These are phyloP conservation scores for Lasioglossum calceatum DNA, from an alignment of 2,888 invertebrate species.

Conservation along the genomic window DNA sequence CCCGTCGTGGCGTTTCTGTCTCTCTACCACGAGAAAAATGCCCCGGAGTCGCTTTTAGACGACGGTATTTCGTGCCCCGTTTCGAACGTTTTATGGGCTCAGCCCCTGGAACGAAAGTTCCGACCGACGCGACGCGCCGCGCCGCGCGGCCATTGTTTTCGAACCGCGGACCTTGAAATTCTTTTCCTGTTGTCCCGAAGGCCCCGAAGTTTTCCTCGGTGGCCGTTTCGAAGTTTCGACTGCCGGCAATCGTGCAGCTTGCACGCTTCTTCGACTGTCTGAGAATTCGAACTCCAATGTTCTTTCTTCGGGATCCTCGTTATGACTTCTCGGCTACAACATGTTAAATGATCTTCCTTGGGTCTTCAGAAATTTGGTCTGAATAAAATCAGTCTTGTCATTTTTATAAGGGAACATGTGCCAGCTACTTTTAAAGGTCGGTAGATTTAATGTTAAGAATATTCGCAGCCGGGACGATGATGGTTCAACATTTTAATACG, in stretches of 20 bases:
- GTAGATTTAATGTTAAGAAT: background rate
- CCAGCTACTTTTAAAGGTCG: too few relatives aligned
- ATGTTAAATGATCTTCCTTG: background rate
- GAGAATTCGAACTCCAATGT: background rate
- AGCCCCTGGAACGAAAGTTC: background rate
- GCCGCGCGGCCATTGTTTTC: conserved; percentile 8
- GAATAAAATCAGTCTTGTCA: too few relatives aligned
- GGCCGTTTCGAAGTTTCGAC: background rate
- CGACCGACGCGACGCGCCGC: background rate
- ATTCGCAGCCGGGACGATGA: background rate
- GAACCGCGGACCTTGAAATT: conserved; percentile 23
- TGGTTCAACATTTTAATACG: background rate
- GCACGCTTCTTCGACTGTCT: background rate
- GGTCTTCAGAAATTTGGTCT: background rate
- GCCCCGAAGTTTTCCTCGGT: background rate
- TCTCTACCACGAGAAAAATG: conserved; percentile 21
- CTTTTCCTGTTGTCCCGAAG: background rate
- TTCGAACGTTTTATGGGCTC: conserved; percentile 33
- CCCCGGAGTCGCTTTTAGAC: conserved; percentile 25
- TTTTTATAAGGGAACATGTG: too few relatives aligned
- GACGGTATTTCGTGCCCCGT: conserved; percentile 21
- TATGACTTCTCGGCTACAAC: background rate
- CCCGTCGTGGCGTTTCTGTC: background rate
- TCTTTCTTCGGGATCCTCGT: background rate
- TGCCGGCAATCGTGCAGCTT: background rate